A percentile compares a stretch with the other conserved stretches of the same genome.
Evolutionary conservation across 2,888 invertebrate species (phyloP).

Genomic region (Gnatocerus cornutus): DNA sequence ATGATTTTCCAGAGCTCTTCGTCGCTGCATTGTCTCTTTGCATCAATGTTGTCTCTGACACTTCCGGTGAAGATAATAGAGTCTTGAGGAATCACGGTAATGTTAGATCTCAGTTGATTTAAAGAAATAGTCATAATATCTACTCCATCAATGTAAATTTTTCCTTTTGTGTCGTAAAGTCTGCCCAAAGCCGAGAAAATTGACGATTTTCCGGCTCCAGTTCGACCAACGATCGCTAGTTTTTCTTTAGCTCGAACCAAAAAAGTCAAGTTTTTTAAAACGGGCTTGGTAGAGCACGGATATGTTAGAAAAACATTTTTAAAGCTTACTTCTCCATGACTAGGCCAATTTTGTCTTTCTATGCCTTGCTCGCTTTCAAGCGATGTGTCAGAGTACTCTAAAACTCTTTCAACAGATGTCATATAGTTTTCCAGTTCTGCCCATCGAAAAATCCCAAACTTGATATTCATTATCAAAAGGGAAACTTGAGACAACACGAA

Average conservation of each 20-base stretch:
- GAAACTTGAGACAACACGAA: conserved; percentile 84
- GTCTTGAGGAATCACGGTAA: conserved; percentile 11
- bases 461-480: conserved; percentile 82
- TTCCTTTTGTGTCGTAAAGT: conserved; percentile 83
- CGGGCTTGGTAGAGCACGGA: conserved; percentile 78
- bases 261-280: conserved; percentile 82
- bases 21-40: conserved; percentile 3
- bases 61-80: not conserved
- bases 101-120: not conserved
- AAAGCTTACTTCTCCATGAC: conserved; percentile 79
- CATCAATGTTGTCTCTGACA: conserved; percentile 5
- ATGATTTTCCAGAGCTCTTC: conserved; percentile 17
- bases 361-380: conserved; percentile 62
- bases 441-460: conserved; percentile 84
- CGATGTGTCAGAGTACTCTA: conserved; percentile 71
- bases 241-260: conserved; percentile 80
- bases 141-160: conserved; percentile 85
- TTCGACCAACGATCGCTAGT: conserved; percentile 87
- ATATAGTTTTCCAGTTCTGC: conserved; percentile 87
- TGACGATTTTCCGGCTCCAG: conserved; percentile 90
- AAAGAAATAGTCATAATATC: conserved; percentile 65
- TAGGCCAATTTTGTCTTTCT: conserved; percentile 82
- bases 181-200: conserved; percentile 86
- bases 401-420: conserved; percentile 90
- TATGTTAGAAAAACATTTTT: conserved; percentile 81